phyloP scores from a whole-genome alignment of 30 jellyfish, hydroid and myxozoan species.

The Sanderia malayensis region DNA sequence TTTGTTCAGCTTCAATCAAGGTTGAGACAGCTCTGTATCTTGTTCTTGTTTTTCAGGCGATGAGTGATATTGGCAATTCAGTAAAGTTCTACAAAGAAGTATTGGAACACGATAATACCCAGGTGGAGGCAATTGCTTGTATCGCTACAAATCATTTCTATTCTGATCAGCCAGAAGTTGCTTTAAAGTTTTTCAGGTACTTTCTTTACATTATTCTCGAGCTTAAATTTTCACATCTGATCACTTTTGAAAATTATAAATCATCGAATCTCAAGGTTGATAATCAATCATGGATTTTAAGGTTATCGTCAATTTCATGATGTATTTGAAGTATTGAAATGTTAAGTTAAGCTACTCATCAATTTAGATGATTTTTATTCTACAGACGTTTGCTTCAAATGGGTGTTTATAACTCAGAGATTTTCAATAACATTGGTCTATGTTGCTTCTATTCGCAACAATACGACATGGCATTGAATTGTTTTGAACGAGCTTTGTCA shows the following conservation, averaged over 20 bases:
- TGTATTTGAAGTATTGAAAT: too few species aligned
- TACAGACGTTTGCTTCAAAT: conserved; percentile 85
- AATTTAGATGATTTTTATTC: too few species aligned
- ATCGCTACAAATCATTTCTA: conserved; percentile 93
- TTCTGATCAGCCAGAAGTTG: conserved; percentile 96
- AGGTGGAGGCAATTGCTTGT: conserved; percentile 95
- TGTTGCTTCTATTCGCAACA: conserved; percentile 96
- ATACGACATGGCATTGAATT: conserved; percentile 92
- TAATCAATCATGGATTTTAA: too few species aligned
- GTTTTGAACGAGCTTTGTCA: conserved; percentile 91
- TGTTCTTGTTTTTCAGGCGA: conserved; percentile 75
- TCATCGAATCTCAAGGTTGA: too few species aligned
- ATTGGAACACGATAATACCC: conserved; percentile 77
- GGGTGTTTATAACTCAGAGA: conserved; percentile 96
- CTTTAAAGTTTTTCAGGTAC: conserved; percentile 89
- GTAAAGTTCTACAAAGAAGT: conserved; percentile 87
- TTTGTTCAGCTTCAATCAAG: too few species aligned
- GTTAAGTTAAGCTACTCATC: too few species aligned
- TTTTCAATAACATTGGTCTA: conserved; percentile 87
- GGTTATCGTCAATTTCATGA: too few species aligned
- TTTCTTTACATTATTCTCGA: not conserved
- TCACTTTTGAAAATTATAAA: too few species aligned
- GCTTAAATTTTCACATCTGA: too few species aligned
- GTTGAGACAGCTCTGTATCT: too few species aligned
- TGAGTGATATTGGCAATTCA: conserved; percentile 80